Evolutionary conservation across 2,888 invertebrate species (phyloP).

Genomic region (Dysmachus trigonus): DNA sequence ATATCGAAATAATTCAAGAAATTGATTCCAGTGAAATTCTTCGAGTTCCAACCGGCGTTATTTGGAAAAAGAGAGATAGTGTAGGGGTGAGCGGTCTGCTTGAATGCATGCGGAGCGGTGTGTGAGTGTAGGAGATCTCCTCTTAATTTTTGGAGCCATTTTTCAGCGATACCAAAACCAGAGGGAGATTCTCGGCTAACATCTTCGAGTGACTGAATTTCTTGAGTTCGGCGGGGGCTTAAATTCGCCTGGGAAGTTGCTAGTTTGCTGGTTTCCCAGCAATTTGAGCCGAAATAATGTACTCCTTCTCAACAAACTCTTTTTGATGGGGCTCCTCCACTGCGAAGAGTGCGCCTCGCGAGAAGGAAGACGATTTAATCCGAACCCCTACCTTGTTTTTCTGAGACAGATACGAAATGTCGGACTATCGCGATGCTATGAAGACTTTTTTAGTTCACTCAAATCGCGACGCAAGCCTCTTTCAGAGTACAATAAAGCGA

Average conservation of each 20-base stretch:
- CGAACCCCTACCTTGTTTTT: neutral
- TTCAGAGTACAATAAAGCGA: neutral
- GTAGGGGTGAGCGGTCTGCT: neutral
- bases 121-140: neutral
- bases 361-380: neutral
- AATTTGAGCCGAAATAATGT: slow-evolving; percentile 38
- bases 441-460: neutral
- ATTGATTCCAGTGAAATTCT: slow-evolving; percentile 16
- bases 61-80: neutral
- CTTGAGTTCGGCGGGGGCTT: neutral
- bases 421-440: neutral
- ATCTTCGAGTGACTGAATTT: neutral
- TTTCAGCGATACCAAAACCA: neutral
- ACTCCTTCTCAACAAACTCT: slow-evolving; percentile 40
- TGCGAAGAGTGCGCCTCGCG: neutral
- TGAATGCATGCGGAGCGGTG: neutral
- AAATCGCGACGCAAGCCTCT: neutral
- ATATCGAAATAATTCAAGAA: slow-evolving; percentile 48
- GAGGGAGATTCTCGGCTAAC: neutral
- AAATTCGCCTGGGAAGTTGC: neutral
- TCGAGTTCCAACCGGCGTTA: neutral
- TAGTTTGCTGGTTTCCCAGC: slow-evolving; percentile 23
- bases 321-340: neutral
- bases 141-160: neutral
- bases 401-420: neutral